These are phyloP conservation scores for Phocoena sinus DNA, from an alignment of 2,113 vertebrate genomes.

Conservation along the genomic window DNA sequence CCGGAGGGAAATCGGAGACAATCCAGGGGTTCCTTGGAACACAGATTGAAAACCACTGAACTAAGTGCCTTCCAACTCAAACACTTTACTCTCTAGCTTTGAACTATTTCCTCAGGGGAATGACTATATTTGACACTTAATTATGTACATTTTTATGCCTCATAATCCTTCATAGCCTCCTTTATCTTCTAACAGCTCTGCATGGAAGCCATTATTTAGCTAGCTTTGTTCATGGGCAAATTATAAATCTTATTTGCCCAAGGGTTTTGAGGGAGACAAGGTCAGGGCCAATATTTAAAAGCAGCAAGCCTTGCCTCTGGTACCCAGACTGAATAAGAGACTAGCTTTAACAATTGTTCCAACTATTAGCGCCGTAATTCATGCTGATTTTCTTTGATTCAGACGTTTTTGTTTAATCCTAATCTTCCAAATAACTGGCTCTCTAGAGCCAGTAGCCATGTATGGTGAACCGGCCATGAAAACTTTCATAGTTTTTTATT, in stretches of 20 bases:
- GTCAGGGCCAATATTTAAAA: background rate
- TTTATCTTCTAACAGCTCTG: background rate
- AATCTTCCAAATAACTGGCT: background rate
- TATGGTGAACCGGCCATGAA: background rate
- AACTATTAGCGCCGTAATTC: background rate
- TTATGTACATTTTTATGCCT: background rate
- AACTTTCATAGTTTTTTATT: background rate
- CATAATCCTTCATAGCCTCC: background rate
- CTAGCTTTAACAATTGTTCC: background rate
- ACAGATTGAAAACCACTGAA: background rate
- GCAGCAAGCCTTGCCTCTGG: background rate
- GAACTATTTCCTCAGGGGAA: background rate
- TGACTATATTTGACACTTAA: background rate
- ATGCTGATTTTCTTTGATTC: background rate
- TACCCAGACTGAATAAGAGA: background rate
- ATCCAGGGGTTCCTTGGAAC: background rate
- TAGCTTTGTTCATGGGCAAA: background rate
- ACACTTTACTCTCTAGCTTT: background rate
- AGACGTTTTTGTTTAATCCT: background rate
- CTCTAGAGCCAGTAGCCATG: background rate
- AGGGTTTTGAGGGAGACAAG: background rate
- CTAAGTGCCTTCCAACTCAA: background rate
- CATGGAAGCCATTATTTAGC: background rate
- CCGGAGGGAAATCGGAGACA: background rate
- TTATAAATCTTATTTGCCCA: background rate